These are phyloP conservation scores for Cheumatopsyche charites DNA, from an alignment of 1,140 invertebrate species.

Conservation along the genomic window DNA sequence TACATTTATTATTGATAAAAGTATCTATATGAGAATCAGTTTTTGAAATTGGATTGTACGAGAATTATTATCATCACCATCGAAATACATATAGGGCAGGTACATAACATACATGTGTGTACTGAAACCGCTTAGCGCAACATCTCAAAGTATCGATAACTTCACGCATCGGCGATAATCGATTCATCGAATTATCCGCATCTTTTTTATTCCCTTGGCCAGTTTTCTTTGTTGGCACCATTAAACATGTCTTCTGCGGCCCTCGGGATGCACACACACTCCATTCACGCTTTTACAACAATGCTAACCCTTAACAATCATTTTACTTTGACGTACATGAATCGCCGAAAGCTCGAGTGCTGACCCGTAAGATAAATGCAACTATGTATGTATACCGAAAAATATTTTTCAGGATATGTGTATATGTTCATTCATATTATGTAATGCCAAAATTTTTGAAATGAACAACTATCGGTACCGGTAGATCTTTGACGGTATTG, in stretches of 20 bases:
- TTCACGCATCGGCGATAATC: slow-evolving; percentile 46
- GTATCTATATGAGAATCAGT: too few species aligned
- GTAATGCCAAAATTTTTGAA: slow-evolving; percentile 1
- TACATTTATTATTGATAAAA: too few species aligned
- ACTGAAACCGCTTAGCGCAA: too few species aligned
- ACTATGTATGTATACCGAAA: background rate
- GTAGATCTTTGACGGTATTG: background rate
- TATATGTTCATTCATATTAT: background rate
- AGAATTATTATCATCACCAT: too few species aligned
- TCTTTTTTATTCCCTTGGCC: slow-evolving; percentile 38
- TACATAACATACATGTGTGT: too few species aligned
- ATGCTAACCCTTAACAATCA: slow-evolving; percentile 41
- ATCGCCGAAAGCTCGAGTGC: background rate
- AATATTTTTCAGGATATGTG: background rate
- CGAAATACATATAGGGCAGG: too few species aligned
- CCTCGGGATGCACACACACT: background rate
- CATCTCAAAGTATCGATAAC: slow-evolving; percentile 36
- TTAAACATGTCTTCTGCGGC: slow-evolving; percentile 42
- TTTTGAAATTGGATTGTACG: too few species aligned
- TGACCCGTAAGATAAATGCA: background rate
- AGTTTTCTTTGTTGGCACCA: slow-evolving; percentile 35
- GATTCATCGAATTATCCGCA: slow-evolving; percentile 46
- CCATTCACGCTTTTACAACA: slow-evolving; percentile 24
- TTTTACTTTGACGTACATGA: slow-evolving; percentile 19
- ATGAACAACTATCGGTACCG: too few species aligned